Evolutionary conservation across 92 coral and sea anemone species (phyloP).

Genomic region (Siderastrea radians): DNA sequence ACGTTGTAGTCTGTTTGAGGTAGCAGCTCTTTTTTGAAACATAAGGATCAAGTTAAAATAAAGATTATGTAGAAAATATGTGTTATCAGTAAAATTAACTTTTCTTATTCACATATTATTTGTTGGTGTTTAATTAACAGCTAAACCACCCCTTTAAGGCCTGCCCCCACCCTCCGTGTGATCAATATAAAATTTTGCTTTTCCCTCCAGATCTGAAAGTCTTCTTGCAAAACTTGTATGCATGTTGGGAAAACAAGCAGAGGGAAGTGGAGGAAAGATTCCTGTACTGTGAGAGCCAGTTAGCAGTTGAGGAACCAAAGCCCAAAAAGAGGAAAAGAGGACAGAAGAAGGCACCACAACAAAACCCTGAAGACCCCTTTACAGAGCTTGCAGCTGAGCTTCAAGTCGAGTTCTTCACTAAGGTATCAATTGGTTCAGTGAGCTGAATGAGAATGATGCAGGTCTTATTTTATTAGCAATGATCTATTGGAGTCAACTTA

Average conservation of each 20-base stretch:
- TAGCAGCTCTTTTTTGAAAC: too few relatives aligned
- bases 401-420: constrained; percentile 40
- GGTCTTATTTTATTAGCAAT: too few relatives aligned
- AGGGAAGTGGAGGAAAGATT: constrained; percentile 20
- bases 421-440: constrained; percentile 7
- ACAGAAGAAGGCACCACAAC: not conserved
- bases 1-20: too few relatives aligned
- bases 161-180: not conserved
- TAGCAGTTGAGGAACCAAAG: not conserved
- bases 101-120: too few relatives aligned
- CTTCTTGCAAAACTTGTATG: constrained; percentile 7
- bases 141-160: not conserved
- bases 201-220: constrained; percentile 26
- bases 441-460: not conserved
- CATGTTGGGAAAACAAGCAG: constrained; percentile 10
- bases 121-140: not conserved
- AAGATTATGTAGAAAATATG: too few relatives aligned
- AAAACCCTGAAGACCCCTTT: constrained; percentile 14
- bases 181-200: constrained; percentile 4
- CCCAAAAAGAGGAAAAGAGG: constrained; percentile 13
- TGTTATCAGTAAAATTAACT: too few relatives aligned
- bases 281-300: constrained; percentile 12
- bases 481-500: not conserved
- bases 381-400: constrained; percentile 26
- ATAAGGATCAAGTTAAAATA: too few relatives aligned